A percentile compares a stretch with the other conserved stretches of the same genome.
Conservation (phyloP, 2,113 vertebrate genomes). For the Irena cyanogastra region DNA sequence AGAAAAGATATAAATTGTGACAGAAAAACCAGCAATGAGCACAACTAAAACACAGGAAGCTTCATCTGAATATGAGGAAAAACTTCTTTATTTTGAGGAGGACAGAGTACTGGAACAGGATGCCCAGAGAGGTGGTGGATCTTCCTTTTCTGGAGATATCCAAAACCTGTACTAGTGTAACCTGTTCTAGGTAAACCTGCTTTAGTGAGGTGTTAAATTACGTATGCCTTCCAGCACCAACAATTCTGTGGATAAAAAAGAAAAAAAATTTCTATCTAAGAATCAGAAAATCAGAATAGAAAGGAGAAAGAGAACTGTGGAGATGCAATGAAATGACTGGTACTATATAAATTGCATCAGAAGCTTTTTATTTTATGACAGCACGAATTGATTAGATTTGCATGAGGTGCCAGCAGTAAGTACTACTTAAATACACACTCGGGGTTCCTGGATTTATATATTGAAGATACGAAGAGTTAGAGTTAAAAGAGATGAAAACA, state of each 20-base stretch:
- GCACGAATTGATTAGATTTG: neutral
- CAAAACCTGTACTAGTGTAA: neutral
- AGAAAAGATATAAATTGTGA: neutral
- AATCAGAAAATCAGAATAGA: neutral
- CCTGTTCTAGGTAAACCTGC: neutral
- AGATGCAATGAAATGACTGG: neutral
- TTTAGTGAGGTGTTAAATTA: neutral
- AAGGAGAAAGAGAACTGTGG: neutral
- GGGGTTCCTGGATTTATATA: neutral
- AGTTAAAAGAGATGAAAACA: neutral
- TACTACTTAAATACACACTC: neutral
- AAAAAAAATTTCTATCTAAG: neutral
- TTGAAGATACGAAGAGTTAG: neutral
- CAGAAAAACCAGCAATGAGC: neutral
- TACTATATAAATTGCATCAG: neutral
- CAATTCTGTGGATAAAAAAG: neutral
- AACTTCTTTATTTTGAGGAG: neutral
- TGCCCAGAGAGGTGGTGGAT: neutral
- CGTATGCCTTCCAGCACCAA: neutral
- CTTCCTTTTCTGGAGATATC: neutral
- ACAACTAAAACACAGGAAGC: neutral
- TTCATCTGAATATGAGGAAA: neutral
- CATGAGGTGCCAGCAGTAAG: neutral
- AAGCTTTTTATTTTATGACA: neutral
- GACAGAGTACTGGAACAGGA: neutral